Conservation (phyloP, 92 coral and sea anemone species). For the Zoanthus solanderi region DNA sequence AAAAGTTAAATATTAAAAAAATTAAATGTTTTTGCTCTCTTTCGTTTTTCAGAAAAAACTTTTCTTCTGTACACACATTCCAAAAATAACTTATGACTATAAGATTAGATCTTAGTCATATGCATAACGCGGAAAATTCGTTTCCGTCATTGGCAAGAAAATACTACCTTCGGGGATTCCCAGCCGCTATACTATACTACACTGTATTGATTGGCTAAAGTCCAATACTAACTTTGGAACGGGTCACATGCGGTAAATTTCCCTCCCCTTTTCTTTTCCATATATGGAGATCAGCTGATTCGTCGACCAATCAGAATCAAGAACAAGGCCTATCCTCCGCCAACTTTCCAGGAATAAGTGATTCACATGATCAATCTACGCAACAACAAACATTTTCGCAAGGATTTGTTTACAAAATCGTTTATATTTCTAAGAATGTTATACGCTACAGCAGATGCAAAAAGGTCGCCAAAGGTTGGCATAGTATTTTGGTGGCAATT, state of each 20-base stretch:
- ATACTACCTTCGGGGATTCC: slow-evolving; percentile 39
- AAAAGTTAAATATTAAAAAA: no score
- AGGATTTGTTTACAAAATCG: slow-evolving; percentile 39
- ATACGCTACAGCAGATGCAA: slow-evolving; percentile 9
- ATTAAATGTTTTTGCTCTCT: no score
- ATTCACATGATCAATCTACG: background rate
- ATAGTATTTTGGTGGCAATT: slow-evolving; percentile 3
- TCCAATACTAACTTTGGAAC: background rate
- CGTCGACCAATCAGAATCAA: slow-evolving; percentile 19
- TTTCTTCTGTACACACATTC: background rate
- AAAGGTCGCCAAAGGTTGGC: slow-evolving; percentile 46
- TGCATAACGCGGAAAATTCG: background rate
- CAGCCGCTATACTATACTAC: background rate
- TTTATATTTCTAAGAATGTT: slow-evolving; percentile 43
- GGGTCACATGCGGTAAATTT: slow-evolving; percentile 24
- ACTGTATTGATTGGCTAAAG: background rate
- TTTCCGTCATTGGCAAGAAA: background rate
- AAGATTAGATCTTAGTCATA: background rate
- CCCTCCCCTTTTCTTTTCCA: slow-evolving; percentile 11
- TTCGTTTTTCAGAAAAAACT: no score
- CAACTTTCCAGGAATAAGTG: slow-evolving; percentile 11
- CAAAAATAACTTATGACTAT: slow-evolving; percentile 22
- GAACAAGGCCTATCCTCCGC: slow-evolving; percentile 18
- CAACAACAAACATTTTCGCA: slow-evolving; percentile 9
- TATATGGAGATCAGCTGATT: slow-evolving; percentile 9